Evolutionary conservation across 2,113 vertebrate genomes (phyloP).

Genomic region (Gallinago undulata): DNA sequence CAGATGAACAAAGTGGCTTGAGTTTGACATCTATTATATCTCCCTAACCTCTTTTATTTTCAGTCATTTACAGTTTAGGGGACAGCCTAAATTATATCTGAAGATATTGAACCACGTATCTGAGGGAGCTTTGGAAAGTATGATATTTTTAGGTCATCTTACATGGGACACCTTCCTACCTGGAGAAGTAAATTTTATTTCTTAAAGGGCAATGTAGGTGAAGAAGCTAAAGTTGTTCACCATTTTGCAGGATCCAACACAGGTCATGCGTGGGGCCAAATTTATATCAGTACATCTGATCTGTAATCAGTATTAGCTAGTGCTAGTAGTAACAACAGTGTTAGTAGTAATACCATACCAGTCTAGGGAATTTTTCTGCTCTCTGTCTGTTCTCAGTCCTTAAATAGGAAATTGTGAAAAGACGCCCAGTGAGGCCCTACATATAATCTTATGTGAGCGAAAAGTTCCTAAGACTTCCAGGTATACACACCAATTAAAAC

Average conservation of each 20-base stretch:
- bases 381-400: not conserved
- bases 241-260: not conserved
- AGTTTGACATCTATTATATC: not conserved
- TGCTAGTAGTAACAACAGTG: not conserved
- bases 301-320: not conserved
- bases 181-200: not conserved
- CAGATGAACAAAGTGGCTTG: not conserved
- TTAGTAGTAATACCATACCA: not conserved
- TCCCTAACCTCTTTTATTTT: not conserved
- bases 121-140: not conserved
- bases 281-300: not conserved
- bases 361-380: not conserved
- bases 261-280: not conserved
- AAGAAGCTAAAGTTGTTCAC: not conserved
- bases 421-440: not conserved
- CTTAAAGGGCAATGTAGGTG: not conserved
- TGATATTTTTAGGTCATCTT: not conserved
- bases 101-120: not conserved
- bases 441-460: not conserved
- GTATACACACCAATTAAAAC: not conserved
- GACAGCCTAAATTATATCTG: not conserved
- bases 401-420: not conserved
- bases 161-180: not conserved
- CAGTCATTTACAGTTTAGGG: not conserved
- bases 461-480: not conserved